Evolutionary conservation across 2,888 invertebrate species (phyloP).

Genomic region (Teleogryllus oceanicus): DNA sequence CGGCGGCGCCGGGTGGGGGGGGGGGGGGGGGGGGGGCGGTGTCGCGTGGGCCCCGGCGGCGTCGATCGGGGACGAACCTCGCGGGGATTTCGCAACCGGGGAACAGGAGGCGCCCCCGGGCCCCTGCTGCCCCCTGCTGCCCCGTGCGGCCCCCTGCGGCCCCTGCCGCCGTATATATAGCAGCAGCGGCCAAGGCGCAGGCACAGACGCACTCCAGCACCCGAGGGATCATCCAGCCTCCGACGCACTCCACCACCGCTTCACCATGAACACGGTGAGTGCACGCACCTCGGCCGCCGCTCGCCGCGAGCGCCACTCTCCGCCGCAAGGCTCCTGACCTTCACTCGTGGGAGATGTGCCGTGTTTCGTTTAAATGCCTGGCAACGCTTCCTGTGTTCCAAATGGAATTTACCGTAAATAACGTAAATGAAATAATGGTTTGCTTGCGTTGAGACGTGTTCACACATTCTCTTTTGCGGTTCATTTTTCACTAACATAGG

Average conservation of each 20-base stretch:
- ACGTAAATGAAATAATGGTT: too few species aligned
- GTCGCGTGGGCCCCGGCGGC: not conserved
- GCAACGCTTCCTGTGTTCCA: too few species aligned
- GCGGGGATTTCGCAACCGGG: conserved; percentile 18
- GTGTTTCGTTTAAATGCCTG: too few species aligned
- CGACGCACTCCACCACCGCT: not conserved
- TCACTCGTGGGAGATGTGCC: too few species aligned
- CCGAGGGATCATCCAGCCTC: not conserved
- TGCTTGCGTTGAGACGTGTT: too few species aligned
- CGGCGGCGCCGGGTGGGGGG: not conserved
- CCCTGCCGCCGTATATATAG: not conserved
- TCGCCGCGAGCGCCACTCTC: rapidly evolving
- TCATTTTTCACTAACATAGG: too few species aligned
- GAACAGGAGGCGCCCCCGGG: not conserved
- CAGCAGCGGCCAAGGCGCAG: not conserved
- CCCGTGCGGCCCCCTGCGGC: not conserved
- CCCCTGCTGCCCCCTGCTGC: not conserved
- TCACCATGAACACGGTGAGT: too few species aligned
- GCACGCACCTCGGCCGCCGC: too few species aligned
- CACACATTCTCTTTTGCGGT: too few species aligned
- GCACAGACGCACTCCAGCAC: not conserved
- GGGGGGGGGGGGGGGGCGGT: not conserved
- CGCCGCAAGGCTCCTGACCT: too few species aligned
- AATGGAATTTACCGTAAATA: too few species aligned
- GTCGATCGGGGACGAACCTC: not conserved